Conservation (phyloP, 1,140 invertebrate species). For the Tetragonula clypearis region DNA sequence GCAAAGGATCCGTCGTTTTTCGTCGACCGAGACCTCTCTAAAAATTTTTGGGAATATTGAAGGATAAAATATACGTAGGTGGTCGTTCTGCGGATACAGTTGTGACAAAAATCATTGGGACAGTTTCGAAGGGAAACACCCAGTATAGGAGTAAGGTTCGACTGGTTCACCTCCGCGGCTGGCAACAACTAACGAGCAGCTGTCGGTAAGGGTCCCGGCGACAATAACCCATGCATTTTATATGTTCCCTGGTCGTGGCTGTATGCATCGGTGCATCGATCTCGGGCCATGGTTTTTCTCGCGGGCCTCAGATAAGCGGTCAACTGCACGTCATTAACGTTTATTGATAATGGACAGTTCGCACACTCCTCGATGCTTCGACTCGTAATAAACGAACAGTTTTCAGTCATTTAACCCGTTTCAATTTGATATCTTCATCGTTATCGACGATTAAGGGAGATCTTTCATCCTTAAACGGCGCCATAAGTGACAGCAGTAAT, state of each 20-base stretch:
- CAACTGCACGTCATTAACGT: constrained; percentile 39
- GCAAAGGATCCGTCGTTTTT: no score
- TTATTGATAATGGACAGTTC: constrained; percentile 35
- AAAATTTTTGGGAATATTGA: no score
- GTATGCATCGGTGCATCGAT: constrained; percentile 51
- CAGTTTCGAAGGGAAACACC: constrained; percentile 54
- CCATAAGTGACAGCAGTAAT: no score
- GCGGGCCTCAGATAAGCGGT: constrained; percentile 40
- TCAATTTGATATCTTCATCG: no score
- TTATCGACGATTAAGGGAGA: no score
- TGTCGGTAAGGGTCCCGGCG: constrained; percentile 73
- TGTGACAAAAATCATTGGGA: constrained; percentile 34
- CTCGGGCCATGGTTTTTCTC: constrained; percentile 15
- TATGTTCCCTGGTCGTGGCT: constrained; percentile 61
- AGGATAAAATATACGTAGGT: no score
- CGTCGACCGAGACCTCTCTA: no score
- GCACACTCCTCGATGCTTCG: not conserved
- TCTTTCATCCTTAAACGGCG: no score
- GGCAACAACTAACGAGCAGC: constrained; percentile 74
- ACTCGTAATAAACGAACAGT: not conserved
- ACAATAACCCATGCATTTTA: constrained; percentile 78
- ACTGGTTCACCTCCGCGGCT: constrained; percentile 68
- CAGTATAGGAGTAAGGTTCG: constrained; percentile 51
- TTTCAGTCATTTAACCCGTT: no score
- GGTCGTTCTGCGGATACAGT: not conserved